Conservation (phyloP, 2,888 invertebrate species). For the Dastarcus helophoroides region DNA sequence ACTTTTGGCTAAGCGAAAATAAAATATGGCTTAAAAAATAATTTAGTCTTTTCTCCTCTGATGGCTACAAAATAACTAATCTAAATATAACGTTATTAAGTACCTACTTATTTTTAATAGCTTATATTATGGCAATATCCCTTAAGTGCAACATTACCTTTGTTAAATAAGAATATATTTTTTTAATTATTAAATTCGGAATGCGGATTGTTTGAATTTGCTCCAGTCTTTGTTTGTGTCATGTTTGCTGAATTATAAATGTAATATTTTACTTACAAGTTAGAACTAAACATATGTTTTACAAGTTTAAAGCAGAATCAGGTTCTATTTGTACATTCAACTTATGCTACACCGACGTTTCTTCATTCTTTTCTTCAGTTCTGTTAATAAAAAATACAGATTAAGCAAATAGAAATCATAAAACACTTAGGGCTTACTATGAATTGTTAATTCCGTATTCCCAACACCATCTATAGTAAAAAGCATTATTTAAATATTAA, state of each 20-base stretch:
- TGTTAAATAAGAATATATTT: too few species aligned
- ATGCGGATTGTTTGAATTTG: too few species aligned
- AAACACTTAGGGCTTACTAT: conserved; percentile 12
- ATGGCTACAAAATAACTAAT: conserved; percentile 18
- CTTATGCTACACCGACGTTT: conserved; percentile 26
- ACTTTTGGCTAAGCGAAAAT: conserved; percentile 10
- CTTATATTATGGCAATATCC: neutral
- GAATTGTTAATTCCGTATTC: conserved; percentile 34
- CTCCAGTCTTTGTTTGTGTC: too few species aligned
- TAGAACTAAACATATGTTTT: too few species aligned
- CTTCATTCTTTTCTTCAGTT: conserved; percentile 31
- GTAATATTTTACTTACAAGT: too few species aligned
- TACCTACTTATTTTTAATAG: neutral
- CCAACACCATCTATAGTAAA: conserved; percentile 38
- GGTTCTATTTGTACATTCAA: conserved; percentile 11
- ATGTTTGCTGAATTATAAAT: too few species aligned
- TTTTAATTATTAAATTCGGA: too few species aligned
- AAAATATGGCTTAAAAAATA: conserved; percentile 14
- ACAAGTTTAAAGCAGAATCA: too few species aligned
- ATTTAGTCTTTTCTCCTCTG: conserved; percentile 23
- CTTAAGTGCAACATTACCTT: too few species aligned
- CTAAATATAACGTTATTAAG: neutral
- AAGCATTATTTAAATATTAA: too few species aligned
- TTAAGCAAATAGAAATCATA: neutral
- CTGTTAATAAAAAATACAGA: conserved; percentile 19